Evolutionary conservation across 2,113 vertebrate genomes (phyloP), one percentile per base, ranked within the genome.

Genomic region (Eonycteris spelaea): DNA sequence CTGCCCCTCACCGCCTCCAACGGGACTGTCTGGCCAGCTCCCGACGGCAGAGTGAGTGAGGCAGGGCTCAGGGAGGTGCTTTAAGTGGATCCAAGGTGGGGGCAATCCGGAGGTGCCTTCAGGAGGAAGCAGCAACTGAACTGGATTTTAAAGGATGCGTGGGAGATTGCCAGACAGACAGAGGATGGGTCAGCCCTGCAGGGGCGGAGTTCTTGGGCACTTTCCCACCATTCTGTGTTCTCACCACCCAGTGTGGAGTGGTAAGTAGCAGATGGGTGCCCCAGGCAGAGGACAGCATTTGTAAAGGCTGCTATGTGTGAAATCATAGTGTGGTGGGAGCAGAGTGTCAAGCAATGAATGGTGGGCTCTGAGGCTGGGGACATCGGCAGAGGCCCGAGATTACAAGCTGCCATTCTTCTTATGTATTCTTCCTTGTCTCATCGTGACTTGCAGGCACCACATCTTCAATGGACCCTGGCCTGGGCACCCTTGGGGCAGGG

Each of bases 101-200:
- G 53, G 14, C 75, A 87, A 38, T 22, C 2, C 0, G 48, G 24
- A 13, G 18, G 13, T 35, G 3, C 86, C n/a, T 82, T 35, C 59
- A 51, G 63, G 63, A 79, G n/a, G 55, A 78, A n/a, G 57, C n/a
- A 78, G 43, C 40, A n/a, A 61, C 61, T 35, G 48, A 68, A 59
- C 84, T 48, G 16, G 53, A 15, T 71, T 96, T 92, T 88, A 80
- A 68, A 71, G 45, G 82, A 43, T 67, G 40, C 26, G 10, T 28
- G 71, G 53, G 82, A 91, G 68, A 87, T 87, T 87, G 40, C 86
- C 33, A 67, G 77, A 7, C 38, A 86, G 24, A 21, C 43, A 43
- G 30, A 77, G 78, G 61, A 35, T 19, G 13, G 2, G 6, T 51
- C 53, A 68, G 48, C 67, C 21, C 48, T 35, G 30, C 35, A 3